phyloP scores from a whole-genome alignment of 2,888 invertebrate species.

The Thymelicus sylvestris region DNA sequence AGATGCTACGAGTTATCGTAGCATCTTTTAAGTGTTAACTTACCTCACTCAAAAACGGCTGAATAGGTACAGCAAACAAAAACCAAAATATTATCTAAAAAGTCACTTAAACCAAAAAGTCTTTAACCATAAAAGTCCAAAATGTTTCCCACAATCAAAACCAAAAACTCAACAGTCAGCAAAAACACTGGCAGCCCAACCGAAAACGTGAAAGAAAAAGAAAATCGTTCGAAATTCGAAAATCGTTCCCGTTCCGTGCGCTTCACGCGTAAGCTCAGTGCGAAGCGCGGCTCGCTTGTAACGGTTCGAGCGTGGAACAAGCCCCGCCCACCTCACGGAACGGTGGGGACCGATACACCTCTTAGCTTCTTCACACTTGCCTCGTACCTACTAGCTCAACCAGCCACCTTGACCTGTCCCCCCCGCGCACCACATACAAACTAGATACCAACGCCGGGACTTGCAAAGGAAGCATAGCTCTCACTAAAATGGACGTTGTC shows the following conservation, averaged over 20 bases:
- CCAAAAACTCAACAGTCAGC: slow-evolving; percentile 8
- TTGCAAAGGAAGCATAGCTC: slow-evolving; percentile 50
- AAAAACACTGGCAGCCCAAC: slow-evolving; percentile 38
- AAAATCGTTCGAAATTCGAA: slow-evolving; percentile 52
- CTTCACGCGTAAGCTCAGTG: slow-evolving; percentile 70
- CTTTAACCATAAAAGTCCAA: slow-evolving; percentile 17
- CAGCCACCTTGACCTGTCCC: slow-evolving; percentile 56
- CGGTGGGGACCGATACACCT: slow-evolving; percentile 75
- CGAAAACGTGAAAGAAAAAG: slow-evolving; percentile 28
- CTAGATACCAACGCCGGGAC: background rate
- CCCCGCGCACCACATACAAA: slow-evolving; percentile 45
- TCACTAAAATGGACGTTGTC: slow-evolving; percentile 51
- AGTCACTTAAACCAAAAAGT: slow-evolving; percentile 23
- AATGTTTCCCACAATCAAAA: background rate
- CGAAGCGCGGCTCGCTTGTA: slow-evolving; percentile 73
- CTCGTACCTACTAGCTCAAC: slow-evolving; percentile 76
- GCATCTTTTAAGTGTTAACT: background rate
- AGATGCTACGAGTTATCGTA: background rate
- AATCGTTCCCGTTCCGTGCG: slow-evolving; percentile 38
- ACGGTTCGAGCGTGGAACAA: slow-evolving; percentile 64
- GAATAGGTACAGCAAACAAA: background rate
- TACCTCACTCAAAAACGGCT: background rate
- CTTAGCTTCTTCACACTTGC: slow-evolving; percentile 82
- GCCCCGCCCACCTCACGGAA: slow-evolving; percentile 75
- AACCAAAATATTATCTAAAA: slow-evolving; percentile 13